These are phyloP conservation scores for Hyperopisus bebe DNA, from an alignment of 2,113 vertebrate species.

Conservation along the genomic window DNA sequence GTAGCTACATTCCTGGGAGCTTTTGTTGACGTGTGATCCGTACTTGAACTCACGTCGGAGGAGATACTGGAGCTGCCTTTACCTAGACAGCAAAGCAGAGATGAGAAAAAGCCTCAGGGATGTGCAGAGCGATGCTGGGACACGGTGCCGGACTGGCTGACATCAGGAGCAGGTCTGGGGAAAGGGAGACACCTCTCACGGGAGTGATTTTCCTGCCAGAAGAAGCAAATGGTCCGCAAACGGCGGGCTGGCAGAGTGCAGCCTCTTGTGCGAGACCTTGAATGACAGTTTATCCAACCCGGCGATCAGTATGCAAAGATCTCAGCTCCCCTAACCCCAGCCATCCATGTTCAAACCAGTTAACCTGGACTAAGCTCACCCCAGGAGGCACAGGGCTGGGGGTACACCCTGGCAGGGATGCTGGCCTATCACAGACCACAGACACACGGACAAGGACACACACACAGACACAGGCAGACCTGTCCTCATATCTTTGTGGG, in stretches of 20 bases:
- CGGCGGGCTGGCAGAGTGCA: background rate
- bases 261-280: background rate
- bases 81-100: conserved; percentile 63
- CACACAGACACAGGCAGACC: background rate
- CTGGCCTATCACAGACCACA: background rate
- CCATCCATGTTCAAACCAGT: background rate
- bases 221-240: background rate
- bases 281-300: background rate
- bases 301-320: background rate
- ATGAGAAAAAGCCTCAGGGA: conserved; percentile 25
- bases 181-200: background rate
- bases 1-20: conserved; percentile 92
- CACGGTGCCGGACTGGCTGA: background rate
- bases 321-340: background rate
- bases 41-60: conserved; percentile 98
- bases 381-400: too few species aligned
- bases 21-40: conserved; percentile 94
- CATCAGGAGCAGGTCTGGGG: background rate
- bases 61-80: conserved; percentile 99
- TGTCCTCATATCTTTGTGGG: background rate
- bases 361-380: background rate
- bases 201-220: background rate
- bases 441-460: background rate
- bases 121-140: background rate
- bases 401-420: background rate